Evolutionary conservation across 2,113 vertebrate species (phyloP), one percentile per base, ranked within the genome.

Genomic region (Poecilia latipinna): DNA sequence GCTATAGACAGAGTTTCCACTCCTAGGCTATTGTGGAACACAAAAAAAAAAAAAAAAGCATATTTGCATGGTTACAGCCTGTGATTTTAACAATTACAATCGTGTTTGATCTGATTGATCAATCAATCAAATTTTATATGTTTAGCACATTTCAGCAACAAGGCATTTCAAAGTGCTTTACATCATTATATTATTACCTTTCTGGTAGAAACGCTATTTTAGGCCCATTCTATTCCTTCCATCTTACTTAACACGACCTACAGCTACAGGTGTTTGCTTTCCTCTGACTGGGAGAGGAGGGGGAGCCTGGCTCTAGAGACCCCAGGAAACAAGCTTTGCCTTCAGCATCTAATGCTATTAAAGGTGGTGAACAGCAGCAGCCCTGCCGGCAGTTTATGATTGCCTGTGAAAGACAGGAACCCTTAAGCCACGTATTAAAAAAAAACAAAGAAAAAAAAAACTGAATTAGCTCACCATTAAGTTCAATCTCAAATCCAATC

Each of bases 401-500:
- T n/a, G 51, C 51, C 35, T 51, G 54, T 65, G 48, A 75, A 29
- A 12, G 39, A 75, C 39, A 66, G 8, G 68, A 76, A 68, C 31
- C 42, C 12, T 48, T 29, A 54, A n/a, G 37, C 11, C 48, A 61
- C 31, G 10, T 37, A 37, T 37, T 39, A 61, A 5, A 60, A 79
- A 73, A 64, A 19, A 22, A 15, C 0, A 48, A 0, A 48, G 8
- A 48, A 48, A 48, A 6, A 54, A 13, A n/a, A 57, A 57, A 57
- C 22, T 10, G 24, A 62, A 75, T 42, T n/a, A 51, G 22, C 63
- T 68, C 12, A 31, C 44, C 8, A 17, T 64, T 42, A 63, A 24
- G 48, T 67, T 71, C 26, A 63, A 76, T 71, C 32, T 44, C 8
- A 76, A 81, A 85, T 76, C 70, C 78, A 82, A 79, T 76, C 61